Base-by-base conservation (phyloP, 1,140 invertebrate species). In the Pteromalus puparum region DNA sequence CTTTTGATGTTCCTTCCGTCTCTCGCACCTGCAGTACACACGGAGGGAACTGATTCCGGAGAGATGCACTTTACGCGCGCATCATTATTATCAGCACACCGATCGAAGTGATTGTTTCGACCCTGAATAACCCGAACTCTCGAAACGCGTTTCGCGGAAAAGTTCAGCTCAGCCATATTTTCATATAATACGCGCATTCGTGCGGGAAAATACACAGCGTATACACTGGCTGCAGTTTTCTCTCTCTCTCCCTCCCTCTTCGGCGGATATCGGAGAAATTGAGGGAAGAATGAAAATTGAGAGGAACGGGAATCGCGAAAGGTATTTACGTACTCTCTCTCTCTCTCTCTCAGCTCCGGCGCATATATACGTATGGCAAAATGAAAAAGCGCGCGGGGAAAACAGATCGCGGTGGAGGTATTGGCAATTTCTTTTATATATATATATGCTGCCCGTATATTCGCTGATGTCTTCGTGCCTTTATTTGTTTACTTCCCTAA, bases 321-420 rank as follows among this genome's bases (percentile, higher is more conserved):
- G 79, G 21, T 72, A 81, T 48, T 81, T 81, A 48, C 79, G 79
- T 18, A 72, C 30, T 18, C 6, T 18, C 18, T 21, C 6, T 21
- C 21, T 61, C 5, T 61, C 18, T 61, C 18, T 2, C 48, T 53
- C 30, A 34, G 30, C n/a, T 12, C n/a, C 46, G 21, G 34, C 73
- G 24, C 46, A 15, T 42, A 18, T 18, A 61, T n/a, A 77, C 10
- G 4, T 26, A 4, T 4, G 48, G 79, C 2, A 38, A 81, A 81
- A 81, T 81, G 67, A 81, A 42, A 72, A 81, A 81, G 79, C 26
- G 28, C 21, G 53, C 21, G 18, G 18, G 79, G 53, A 81, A 81
- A 81, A 48, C 67, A 81, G 79, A 72, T 72, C 67, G 53, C 24
- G 68, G 21, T 26, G 67, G 24, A 75, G 13, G 68, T 72, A 81